Conservation (phyloP, 1,140 invertebrate genomes). For the Sminthurides bifidus region DNA sequence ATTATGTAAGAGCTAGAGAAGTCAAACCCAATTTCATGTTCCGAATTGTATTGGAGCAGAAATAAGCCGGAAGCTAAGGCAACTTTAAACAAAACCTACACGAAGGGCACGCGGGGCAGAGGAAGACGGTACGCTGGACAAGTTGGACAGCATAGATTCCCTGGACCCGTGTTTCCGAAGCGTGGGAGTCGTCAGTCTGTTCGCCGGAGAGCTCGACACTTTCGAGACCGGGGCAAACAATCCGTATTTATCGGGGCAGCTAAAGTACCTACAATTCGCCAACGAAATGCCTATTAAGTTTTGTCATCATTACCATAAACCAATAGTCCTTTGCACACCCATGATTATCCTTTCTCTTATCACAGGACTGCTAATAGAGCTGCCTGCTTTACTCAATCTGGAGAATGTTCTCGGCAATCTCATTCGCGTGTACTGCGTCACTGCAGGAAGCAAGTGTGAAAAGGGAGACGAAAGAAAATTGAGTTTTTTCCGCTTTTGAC, state of each 20-base stretch:
- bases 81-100: constrained; percentile 38
- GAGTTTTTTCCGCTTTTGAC: no score
- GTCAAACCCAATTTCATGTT: neutral
- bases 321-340: no score
- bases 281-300: no score
- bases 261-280: constrained; percentile 95
- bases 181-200: constrained; percentile 47
- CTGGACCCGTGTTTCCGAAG: constrained; percentile 63
- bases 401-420: no score
- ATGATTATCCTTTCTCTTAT: no score
- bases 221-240: constrained; percentile 83
- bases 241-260: constrained; percentile 76
- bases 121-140: constrained; percentile 48
- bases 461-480: no score
- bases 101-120: constrained; percentile 41
- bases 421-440: no score
- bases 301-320: no score
- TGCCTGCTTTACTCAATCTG: no score
- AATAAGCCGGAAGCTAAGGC: neutral
- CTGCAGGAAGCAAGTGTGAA: no score
- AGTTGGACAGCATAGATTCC: constrained; percentile 65
- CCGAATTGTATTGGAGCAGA: neutral
- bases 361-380: no score
- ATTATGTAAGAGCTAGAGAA: neutral
- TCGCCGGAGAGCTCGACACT: constrained; percentile 68